Evolutionary conservation across 2,888 invertebrate genomes (phyloP), one percentile per base, ranked within the genome.

Genomic region (Heliconius hortense): DNA sequence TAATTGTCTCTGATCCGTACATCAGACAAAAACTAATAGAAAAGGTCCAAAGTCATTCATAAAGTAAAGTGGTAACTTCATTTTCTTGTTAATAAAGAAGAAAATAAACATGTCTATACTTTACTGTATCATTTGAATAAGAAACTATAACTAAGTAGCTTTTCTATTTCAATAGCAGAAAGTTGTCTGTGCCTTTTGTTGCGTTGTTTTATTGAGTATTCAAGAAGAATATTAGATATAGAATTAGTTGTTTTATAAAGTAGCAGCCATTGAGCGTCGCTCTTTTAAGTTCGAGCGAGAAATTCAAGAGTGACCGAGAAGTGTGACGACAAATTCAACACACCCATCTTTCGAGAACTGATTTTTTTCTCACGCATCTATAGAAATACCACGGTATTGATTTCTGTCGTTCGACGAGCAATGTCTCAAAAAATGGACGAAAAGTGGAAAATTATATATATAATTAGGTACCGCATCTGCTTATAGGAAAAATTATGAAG

Each of bases 111-210:
- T 63, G 31, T 63, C 31, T 63, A 63, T 35, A 63, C 31, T 63
- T 31, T 62, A 21, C 10, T 21, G 10, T 31, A 31, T 31, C 31
- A 35, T 63, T 31, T 63, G 63, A 21, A 63, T 63, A 63, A 63
- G 4, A 63, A 63, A 63, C 10, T 63, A 63, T 31, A 21, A 63
- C 31, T 63, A 63, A 31, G 21, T 21, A 63, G 63, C 31, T 63
- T 63, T 63, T 31, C n/a, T 31, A n/a, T 63, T 63, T 10, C 64
- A 35, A 64, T 64, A 35, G 63, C 63, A 31, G 21, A 63, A 63
- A 63, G 43, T 39, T 15, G 43, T 3, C 13, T 64, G 35, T 64
- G 35, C n/a, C 31, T 64, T 64, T 35, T 35, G 64, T 35, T 35
- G n/a, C 35, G 35, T 64, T 64, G 35, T 64, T 64, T 35, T n/a